These are phyloP conservation scores for Leptura quadrifasciata DNA, from an alignment of 2,888 invertebrate species.

Conservation along the genomic window DNA sequence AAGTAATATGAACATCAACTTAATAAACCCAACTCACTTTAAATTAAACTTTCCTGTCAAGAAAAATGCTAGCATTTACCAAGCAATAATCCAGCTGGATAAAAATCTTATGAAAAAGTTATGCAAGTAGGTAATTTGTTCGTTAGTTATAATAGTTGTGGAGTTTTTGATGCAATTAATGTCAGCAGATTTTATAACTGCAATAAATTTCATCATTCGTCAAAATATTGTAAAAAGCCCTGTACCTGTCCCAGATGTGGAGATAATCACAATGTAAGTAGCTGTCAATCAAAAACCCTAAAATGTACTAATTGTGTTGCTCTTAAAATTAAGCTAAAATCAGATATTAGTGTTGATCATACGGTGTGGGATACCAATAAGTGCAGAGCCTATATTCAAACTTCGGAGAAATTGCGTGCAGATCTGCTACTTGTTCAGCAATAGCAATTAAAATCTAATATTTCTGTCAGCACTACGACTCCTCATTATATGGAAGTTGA, in stretches of 20 bases:
- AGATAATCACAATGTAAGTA: neutral
- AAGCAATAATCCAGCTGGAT: neutral
- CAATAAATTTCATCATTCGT: neutral
- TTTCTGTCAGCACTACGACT: neutral
- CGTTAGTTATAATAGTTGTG: neutral
- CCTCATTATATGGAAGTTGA: neutral
- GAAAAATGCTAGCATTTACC: neutral
- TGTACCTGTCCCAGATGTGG: neutral
- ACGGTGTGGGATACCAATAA: neutral
- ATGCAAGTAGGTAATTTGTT: neutral
- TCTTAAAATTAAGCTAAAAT: neutral
- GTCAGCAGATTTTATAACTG: neutral
- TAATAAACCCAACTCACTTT: neutral
- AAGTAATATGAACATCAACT: neutral
- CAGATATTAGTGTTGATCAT: neutral
- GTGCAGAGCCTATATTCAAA: neutral
- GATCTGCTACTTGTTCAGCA: neutral
- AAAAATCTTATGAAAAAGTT: neutral
- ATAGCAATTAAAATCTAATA: neutral
- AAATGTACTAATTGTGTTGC: neutral
- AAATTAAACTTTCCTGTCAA: neutral
- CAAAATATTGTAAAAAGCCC: neutral
- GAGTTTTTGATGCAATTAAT: neutral
- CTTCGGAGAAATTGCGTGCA: neutral
- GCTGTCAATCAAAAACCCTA: neutral